These are phyloP conservation scores for Eupleurogrammus muticus DNA, from an alignment of 2,797 vertebrate genomes.

Conservation along the genomic window DNA sequence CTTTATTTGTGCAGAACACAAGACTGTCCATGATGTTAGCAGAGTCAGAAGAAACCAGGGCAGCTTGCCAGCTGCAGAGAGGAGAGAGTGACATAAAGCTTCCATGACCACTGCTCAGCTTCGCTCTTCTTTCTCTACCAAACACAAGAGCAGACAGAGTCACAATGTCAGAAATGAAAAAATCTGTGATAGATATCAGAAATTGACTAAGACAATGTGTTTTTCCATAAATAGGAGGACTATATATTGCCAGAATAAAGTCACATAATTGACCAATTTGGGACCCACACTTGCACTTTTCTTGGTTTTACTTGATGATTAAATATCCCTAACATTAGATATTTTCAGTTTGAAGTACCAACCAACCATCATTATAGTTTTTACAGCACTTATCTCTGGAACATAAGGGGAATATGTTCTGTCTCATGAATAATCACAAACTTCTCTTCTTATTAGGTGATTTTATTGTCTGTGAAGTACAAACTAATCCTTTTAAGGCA, in stretches of 20 bases:
- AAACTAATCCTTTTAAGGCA: too few relatives aligned
- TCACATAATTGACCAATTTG: too few relatives aligned
- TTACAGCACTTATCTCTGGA: too few relatives aligned
- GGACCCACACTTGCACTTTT: too few relatives aligned
- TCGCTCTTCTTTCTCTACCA: conserved; percentile 49
- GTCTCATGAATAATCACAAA: too few relatives aligned
- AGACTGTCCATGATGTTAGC: conserved; percentile 70
- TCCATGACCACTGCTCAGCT: conserved; percentile 69
- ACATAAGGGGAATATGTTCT: too few relatives aligned
- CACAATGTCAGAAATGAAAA: not conserved
- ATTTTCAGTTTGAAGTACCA: too few relatives aligned
- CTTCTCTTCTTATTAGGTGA: too few relatives aligned
- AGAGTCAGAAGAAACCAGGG: conserved; percentile 75
- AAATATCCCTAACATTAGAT: too few relatives aligned
- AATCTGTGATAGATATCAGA: not conserved
- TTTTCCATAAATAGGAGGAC: not conserved
- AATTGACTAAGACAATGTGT: not conserved
- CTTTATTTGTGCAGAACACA: conserved; percentile 84
- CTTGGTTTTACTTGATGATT: too few relatives aligned
- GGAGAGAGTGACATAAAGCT: conserved; percentile 39
- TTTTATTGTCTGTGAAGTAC: too few relatives aligned
- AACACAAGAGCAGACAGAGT: conserved; percentile 30
- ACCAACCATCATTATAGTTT: too few relatives aligned
- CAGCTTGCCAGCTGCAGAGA: conserved; percentile 54
- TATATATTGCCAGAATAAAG: not conserved